These are phyloP conservation scores for Bufotes viridis DNA, from an alignment of 2,797 vertebrate species.

Conservation along the genomic window DNA sequence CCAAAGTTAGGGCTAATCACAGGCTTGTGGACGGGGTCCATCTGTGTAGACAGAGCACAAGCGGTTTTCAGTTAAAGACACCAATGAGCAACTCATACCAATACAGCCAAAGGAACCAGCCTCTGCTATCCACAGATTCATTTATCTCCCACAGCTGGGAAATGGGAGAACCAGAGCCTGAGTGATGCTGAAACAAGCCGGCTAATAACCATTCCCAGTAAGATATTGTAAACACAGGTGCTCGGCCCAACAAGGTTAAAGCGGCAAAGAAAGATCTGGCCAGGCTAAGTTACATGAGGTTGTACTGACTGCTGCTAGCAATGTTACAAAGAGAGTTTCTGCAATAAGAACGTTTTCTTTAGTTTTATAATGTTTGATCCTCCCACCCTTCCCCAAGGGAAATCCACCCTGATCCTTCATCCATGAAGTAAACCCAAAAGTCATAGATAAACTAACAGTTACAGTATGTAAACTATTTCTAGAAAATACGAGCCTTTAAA, in stretches of 20 bases:
- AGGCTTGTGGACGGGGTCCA: slow-evolving; percentile 93
- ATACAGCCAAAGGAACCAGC: background rate
- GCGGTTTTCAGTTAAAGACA: slow-evolving; percentile 22
- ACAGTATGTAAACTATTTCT: background rate
- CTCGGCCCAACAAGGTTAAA: slow-evolving; percentile 16
- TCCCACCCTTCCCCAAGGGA: slow-evolving; percentile 60
- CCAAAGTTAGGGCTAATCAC: slow-evolving; percentile 91
- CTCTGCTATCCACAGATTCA: slow-evolving; percentile 24
- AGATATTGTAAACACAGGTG: slow-evolving; percentile 45
- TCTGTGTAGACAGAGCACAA: slow-evolving; percentile 75
- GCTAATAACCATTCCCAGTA: slow-evolving; percentile 12
- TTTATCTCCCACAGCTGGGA: slow-evolving; percentile 21
- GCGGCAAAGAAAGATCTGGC: background rate
- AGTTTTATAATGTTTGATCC: slow-evolving; percentile 43
- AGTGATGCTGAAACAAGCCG: slow-evolving; percentile 23
- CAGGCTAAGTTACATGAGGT: background rate
- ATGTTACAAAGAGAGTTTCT: slow-evolving; percentile 25
- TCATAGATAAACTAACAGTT: slow-evolving; percentile 38
- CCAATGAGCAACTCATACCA: slow-evolving; percentile 27
- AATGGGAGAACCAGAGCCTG: slow-evolving; percentile 11
- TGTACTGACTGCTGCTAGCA: background rate
- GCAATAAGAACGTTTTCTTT: slow-evolving; percentile 51
- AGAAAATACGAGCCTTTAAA: background rate
- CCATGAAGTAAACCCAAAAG: slow-evolving; percentile 24
- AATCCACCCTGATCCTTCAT: slow-evolving; percentile 58